Evolutionary conservation across 2,113 vertebrate genomes (phyloP).

Genomic region (Atrichornis clamosus): DNA sequence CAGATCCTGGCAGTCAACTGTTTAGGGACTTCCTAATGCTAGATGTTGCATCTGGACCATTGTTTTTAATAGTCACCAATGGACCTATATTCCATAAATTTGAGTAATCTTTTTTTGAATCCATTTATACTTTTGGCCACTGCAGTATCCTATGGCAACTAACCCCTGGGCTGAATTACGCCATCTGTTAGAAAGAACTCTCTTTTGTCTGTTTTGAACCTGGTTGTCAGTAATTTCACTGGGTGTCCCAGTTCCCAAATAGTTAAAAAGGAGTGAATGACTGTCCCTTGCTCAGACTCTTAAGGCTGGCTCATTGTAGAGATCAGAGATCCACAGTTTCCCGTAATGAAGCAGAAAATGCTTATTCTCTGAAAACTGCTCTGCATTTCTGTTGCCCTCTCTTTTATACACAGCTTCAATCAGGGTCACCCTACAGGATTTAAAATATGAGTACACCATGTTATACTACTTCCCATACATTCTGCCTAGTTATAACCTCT

Average conservation of each 20-base stretch:
- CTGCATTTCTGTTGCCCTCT: not conserved
- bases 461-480: not conserved
- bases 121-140: not conserved
- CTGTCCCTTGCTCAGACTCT: not conserved
- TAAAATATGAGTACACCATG: accelerated
- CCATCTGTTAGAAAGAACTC: not conserved
- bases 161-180: not conserved
- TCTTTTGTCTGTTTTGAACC: not conserved
- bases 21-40: not conserved
- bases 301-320: not conserved
- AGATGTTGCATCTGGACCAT: not conserved
- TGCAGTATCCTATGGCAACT: not conserved
- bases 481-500: not conserved
- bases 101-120: conserved; percentile 15
- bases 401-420: not conserved
- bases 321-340: not conserved
- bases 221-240: not conserved
- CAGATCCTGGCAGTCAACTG: not conserved
- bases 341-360: not conserved
- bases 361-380: not conserved
- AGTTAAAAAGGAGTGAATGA: not conserved
- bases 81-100: conserved; percentile 22
- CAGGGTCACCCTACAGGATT: not conserved
- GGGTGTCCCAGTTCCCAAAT: not conserved
- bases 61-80: conserved; percentile 20